phyloP scores from a whole-genome alignment of 2,797 vertebrate genomes.

The Anas georgica region DNA sequence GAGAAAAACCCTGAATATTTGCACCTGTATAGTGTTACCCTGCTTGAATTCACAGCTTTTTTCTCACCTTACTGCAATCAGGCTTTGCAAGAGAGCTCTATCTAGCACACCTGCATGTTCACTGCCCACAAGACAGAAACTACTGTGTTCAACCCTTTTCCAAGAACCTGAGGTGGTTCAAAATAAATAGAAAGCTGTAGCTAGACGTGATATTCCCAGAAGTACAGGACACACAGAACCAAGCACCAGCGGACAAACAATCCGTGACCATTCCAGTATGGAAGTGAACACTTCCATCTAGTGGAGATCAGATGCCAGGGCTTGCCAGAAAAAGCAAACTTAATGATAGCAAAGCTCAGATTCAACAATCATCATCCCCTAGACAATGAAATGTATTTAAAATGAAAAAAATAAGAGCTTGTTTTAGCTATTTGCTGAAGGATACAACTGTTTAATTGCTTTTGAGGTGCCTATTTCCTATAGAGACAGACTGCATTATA shows the following conservation, averaged over 20 bases:
- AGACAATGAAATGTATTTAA: background rate
- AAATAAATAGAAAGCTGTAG: background rate
- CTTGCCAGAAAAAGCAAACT: rapidly evolving
- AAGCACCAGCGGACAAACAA: background rate
- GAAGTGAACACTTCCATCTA: conserved; percentile 54
- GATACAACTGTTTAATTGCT: background rate
- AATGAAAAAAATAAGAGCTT: background rate
- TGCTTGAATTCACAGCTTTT: background rate
- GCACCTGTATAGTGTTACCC: background rate
- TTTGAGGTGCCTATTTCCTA: too few species aligned
- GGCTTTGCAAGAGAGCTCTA: background rate
- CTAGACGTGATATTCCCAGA: rapidly evolving
- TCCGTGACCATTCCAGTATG: rapidly evolving
- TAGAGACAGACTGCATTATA: rapidly evolving
- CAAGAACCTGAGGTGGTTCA: background rate
- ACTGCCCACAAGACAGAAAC: background rate
- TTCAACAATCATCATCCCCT: rapidly evolving
- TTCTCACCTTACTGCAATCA: rapidly evolving
- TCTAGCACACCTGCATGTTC: too few species aligned
- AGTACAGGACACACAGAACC: background rate
- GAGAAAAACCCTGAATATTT: background rate
- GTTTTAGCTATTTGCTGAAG: background rate
- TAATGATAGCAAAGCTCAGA: background rate
- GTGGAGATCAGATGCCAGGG: conserved; percentile 32
- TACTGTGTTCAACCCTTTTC: too few species aligned